Base-by-base conservation (phyloP, 1,140 invertebrate species). In the Centruroides sculpturatus region DNA sequence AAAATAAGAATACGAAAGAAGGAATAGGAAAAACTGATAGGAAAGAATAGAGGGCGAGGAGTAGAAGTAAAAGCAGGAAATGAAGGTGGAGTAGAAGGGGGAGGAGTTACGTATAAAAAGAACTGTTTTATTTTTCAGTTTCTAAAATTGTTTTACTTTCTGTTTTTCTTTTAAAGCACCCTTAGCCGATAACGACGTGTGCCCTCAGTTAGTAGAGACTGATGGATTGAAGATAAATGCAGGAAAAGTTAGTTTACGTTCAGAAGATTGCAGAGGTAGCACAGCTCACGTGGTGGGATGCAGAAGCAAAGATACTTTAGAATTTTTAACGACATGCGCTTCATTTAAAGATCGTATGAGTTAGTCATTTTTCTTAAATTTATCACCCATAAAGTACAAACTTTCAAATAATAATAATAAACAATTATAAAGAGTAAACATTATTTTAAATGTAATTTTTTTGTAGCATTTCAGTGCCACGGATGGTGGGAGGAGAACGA, bases 381-480 rank as follows among this genome's bases (percentile, higher is more conserved):
- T 53, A 23, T 53, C 51, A 6, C 35, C 8, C 51, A 53, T 53
- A 6, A 53, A 53, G 8, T 53, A 53, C 3, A 53, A 23, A 23
- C 3, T 34, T 53, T 34, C 5, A 53, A 34, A 53, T 36, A 23
- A 36, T 34, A 53, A 23, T 23, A 23, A 23, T 23, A 23, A 51
- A 12, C 7, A 36, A 53, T 36, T 34, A 36, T 53, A 53, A 6
- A 53, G 8, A 6, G 51, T 23, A 8, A 53, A 5, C 5, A 36
- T 36, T 51, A 51, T n/a, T 34, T 51, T 12, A n/a, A 12, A 34
- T 12, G 2, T 51, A 12, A 55, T 64, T 35, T n/a, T 57, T 65
- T 74, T 76, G 7, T 75, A 89, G 88, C 84, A 66, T 92, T 90
- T 74, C 86, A 85, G 3, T 91, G 88, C 74, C 86, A 89, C 70